A percentile compares a stretch with the other conserved stretches of the same genome.
Conservation (phyloP, 2,113 vertebrate genomes). For the Coptodon rendalli region DNA sequence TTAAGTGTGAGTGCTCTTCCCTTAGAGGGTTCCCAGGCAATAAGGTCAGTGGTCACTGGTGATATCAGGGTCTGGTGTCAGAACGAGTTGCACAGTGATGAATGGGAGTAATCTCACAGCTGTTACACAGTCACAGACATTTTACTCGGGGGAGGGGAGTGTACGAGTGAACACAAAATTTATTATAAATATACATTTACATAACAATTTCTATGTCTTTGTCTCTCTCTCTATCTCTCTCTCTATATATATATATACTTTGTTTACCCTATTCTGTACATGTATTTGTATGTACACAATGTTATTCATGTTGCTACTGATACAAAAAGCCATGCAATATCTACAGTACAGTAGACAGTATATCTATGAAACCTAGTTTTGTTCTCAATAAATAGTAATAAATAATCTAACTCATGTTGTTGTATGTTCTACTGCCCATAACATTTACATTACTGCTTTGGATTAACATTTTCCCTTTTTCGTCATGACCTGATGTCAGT, state of each 20-base stretch:
- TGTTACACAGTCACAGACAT: conserved; percentile 47
- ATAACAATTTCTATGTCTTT: conserved; percentile 49
- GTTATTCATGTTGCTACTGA: conserved; percentile 46
- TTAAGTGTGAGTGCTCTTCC: background rate
- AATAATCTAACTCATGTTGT: conserved; percentile 58
- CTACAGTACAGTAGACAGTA: conserved; percentile 60
- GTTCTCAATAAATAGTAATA: conserved; percentile 77
- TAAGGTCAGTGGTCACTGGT: conserved; percentile 34
- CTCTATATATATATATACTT: conserved; percentile 28
- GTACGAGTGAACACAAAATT: conserved; percentile 53
- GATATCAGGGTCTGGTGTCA: conserved; percentile 10
- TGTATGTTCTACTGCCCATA: conserved; percentile 61
- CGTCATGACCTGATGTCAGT: conserved; percentile 47
- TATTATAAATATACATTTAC: conserved; percentile 73
- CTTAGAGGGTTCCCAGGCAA: background rate
- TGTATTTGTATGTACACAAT: conserved; percentile 51
- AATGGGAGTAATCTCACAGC: conserved; percentile 48
- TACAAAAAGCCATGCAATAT: conserved; percentile 74
- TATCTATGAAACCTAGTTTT: conserved; percentile 68
- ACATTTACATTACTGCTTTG: conserved; percentile 63
- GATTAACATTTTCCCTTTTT: conserved; percentile 66
- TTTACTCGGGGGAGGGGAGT: conserved; percentile 13
- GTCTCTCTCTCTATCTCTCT: background rate
- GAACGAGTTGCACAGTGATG: conserved; percentile 40
- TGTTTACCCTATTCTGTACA: conserved; percentile 50